Evolutionary conservation across 1,140 invertebrate species (phyloP).

Genomic region (Rhopalosiphum padi): DNA sequence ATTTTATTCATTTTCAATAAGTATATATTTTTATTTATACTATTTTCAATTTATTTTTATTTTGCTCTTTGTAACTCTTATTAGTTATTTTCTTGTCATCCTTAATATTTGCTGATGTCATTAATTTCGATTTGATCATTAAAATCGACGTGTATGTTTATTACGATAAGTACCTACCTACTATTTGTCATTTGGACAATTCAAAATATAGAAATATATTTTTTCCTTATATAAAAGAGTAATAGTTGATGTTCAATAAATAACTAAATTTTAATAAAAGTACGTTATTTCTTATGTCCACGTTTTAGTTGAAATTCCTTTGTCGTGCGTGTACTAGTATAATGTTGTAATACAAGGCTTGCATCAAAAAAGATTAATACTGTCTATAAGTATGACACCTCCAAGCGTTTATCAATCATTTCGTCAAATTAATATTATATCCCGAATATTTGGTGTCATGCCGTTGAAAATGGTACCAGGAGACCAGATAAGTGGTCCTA

Average conservation of each 20-base stretch:
- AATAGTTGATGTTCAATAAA: neutral
- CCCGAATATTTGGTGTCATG: slow-evolving; percentile 57
- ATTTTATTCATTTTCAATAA: neutral
- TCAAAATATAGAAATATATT: neutral
- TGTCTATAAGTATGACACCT: neutral
- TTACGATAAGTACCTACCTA: neutral
- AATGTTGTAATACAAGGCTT: neutral
- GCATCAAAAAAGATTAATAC: neutral
- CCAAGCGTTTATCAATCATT: slow-evolving; percentile 56
- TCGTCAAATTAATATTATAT: slow-evolving; percentile 29
- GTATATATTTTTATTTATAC: neutral
- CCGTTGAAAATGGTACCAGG: slow-evolving; percentile 28
- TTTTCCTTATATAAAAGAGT: neutral
- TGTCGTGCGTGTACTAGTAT: neutral
- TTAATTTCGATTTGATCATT: neutral
- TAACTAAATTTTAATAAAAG: neutral
- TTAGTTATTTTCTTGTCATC: neutral
- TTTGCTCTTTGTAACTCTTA: neutral
- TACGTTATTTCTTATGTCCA: neutral
- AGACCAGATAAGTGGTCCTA: neutral
- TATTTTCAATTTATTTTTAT: neutral
- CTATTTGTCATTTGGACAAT: neutral
- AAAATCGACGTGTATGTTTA: neutral
- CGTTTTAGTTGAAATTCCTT: neutral
- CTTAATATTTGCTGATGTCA: neutral